Conservation (phyloP, 2,113 vertebrate species). For the Psilopsiagon aymara region DNA sequence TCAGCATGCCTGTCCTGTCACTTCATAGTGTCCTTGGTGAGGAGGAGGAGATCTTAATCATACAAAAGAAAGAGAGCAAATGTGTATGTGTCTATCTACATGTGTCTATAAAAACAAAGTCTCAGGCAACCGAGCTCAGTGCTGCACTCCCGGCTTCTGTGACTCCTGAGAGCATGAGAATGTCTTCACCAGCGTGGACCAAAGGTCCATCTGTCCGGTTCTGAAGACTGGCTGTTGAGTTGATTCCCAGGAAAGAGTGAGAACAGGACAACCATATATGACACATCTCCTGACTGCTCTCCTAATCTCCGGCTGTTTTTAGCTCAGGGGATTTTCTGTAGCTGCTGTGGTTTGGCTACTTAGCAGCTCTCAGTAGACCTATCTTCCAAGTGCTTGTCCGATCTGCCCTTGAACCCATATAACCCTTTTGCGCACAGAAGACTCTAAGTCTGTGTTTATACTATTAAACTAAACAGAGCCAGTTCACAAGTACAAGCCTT, state of each 20-base stretch:
- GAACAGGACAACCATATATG: background rate
- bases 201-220: background rate
- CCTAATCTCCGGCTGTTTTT: background rate
- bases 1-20: background rate
- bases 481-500: background rate
- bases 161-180: background rate
- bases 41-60: background rate
- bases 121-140: background rate
- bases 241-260: background rate
- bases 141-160: background rate
- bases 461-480: constrained; percentile 9
- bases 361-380: background rate
- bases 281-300: background rate
- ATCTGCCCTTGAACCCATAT: background rate
- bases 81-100: background rate
- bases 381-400: background rate
- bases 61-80: background rate
- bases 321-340: constrained; percentile 3
- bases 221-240: background rate
- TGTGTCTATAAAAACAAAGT: background rate
- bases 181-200: background rate
- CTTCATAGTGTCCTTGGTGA: background rate
- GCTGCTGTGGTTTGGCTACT: background rate
- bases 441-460: constrained; percentile 16
- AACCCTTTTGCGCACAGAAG: background rate